Conservation (phyloP, 1,140 invertebrate genomes). For the Sesamia nonagrioides region DNA sequence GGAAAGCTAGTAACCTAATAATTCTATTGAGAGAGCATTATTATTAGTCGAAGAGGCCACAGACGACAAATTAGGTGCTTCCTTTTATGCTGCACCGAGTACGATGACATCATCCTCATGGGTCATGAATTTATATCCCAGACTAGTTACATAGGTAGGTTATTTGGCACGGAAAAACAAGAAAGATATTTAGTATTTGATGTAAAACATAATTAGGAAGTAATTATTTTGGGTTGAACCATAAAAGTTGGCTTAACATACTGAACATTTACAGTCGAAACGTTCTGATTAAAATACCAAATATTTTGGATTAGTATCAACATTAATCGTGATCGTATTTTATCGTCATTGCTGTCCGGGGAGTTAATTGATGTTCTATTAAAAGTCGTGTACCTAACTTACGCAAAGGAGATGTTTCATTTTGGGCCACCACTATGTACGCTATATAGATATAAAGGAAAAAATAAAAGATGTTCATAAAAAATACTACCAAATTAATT, state of each 20-base stretch:
- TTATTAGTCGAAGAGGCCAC: conserved; percentile 50
- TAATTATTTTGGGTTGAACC: neutral
- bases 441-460: too few species aligned
- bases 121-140: conserved; percentile 36
- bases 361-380: conserved; percentile 16
- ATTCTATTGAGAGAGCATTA: conserved; percentile 27
- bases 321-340: conserved; percentile 20
- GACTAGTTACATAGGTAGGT: neutral
- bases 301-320: conserved; percentile 17
- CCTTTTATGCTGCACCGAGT: conserved; percentile 50
- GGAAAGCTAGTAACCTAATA: conserved; percentile 30
- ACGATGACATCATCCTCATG: conserved; percentile 51
- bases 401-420: too few species aligned
- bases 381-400: conserved; percentile 20
- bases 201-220: neutral
- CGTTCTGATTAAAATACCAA: conserved; percentile 24
- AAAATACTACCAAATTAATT: too few species aligned
- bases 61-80: conserved; percentile 59
- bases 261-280: neutral
- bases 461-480: too few species aligned
- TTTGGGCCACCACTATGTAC: too few species aligned
- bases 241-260: neutral
- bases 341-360: conserved; percentile 16
- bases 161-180: neutral
- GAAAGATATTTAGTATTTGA: neutral